Evolutionary conservation across 1,140 invertebrate species (phyloP), one percentile per base, ranked within the genome.

Genomic region (Piezodorus guildinii): DNA sequence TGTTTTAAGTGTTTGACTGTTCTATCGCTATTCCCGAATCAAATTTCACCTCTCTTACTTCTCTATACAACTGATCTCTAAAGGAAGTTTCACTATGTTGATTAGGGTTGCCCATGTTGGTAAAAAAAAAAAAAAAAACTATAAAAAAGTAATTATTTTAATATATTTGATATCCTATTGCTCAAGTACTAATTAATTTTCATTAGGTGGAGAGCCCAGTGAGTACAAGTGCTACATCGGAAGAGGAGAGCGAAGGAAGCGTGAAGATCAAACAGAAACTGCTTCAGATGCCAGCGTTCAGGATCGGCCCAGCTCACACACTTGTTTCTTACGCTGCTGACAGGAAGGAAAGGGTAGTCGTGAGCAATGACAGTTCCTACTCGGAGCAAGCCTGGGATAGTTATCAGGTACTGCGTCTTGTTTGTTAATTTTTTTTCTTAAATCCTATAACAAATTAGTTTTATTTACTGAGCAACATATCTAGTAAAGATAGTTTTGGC

Each of bases 371-470:
- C 69, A 90, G 84, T 73, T 92, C 89, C 43, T 85, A 91, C 70
- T 93, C 89, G 2, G 92, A 94, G 74, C 86, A 88, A 71, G 90
- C 77, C 44, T 81, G 80, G 80, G 80, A 81, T 66, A 77, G 76
- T 67, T 81, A 80, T 70, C 74, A 91, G 86, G 90, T 79, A 68
- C 56, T 17, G 44, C 15, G 1, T 10, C 1, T 44, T 43, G 19
- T 44, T 39, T 21, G n/a, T n/a, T n/a, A n/a, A n/a, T n/a, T 45
- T 43, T 49, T 45, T 43, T 49, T n/a, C 4, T 10, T 49, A 49
- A n/a, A 49, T 49, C 6, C 16, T 39, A 10, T 39, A 6, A 10
- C 12, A 39, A 39, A 10, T 39, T 39, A 10, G 34, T 39, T 39
- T 39, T 39, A 4, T 39, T 39, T 39, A 10, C 34, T 10, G 12